phyloP scores from a whole-genome alignment of 2,113 vertebrate species.

The Gymnarchus niloticus region DNA sequence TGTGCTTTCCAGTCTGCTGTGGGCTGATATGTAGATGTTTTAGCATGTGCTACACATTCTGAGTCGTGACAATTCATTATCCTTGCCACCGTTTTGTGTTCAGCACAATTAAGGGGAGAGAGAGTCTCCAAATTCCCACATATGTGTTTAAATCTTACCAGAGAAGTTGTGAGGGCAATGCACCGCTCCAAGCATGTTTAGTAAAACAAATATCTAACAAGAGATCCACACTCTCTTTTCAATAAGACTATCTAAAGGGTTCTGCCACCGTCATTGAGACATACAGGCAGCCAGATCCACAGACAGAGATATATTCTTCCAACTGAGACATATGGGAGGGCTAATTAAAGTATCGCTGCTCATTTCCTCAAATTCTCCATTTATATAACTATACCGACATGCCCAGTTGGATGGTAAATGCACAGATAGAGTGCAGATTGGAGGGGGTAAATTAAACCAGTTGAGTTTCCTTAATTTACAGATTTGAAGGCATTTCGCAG shows the following conservation, averaged over 20 bases:
- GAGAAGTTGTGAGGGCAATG: constrained; percentile 8
- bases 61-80: neutral
- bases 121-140: neutral
- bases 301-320: constrained; percentile 10
- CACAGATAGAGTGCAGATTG: neutral
- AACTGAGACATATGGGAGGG: constrained; percentile 24
- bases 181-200: constrained; percentile 24
- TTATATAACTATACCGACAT: constrained; percentile 6
- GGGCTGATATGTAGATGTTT: neutral
- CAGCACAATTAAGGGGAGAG: neutral
- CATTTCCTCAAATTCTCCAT: constrained; percentile 5
- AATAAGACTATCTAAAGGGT: constrained; percentile 6
- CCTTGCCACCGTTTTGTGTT: neutral
- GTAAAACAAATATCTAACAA: constrained; percentile 24
- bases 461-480: neutral
- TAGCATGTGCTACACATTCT: neutral
- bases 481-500: neutral
- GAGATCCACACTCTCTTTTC: neutral
- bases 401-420: neutral
- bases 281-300: neutral
- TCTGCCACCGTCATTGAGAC: neutral
- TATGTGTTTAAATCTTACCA: neutral
- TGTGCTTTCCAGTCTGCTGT: neutral
- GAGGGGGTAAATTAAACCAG: neutral
- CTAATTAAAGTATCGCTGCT: constrained; percentile 20